Evolutionary conservation across 1,140 invertebrate genomes (phyloP).

Genomic region (Grapholita molesta): DNA sequence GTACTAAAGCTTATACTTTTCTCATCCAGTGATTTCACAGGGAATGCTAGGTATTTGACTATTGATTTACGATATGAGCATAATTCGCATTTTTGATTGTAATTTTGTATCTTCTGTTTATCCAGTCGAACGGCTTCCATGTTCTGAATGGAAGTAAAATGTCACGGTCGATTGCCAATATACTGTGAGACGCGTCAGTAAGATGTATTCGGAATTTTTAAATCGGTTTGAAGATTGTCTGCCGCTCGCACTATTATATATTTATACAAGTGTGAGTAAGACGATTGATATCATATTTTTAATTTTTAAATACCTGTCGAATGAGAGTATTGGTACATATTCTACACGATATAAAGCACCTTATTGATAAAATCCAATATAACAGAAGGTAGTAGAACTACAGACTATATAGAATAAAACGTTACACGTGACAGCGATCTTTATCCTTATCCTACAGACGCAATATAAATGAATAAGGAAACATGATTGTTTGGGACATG

Average conservation of each 20-base stretch:
- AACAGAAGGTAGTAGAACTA: no score
- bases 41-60: neutral
- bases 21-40: neutral
- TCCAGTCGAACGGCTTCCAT: neutral
- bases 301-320: neutral
- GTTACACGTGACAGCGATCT: no score
- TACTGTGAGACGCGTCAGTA: neutral
- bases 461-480: no score
- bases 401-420: no score
- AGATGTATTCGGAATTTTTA: no score
- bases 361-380: no score
- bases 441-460: no score
- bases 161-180: slow-evolving; percentile 26
- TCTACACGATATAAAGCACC: neutral
- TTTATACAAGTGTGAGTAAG: neutral
- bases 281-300: neutral
- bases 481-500: no score
- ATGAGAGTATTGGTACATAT: neutral
- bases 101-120: neutral
- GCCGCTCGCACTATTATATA: no score
- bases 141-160: slow-evolving; percentile 29
- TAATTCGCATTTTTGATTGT: neutral
- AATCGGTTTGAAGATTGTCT: neutral
- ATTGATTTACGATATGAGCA: neutral
- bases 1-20: no score